Percentiles rank a stretch among this genome's conserved stretches.
These are phyloP conservation scores for Hypomecis atomaria DNA, from an alignment of 2,888 invertebrate genomes.

Conservation along the genomic window DNA sequence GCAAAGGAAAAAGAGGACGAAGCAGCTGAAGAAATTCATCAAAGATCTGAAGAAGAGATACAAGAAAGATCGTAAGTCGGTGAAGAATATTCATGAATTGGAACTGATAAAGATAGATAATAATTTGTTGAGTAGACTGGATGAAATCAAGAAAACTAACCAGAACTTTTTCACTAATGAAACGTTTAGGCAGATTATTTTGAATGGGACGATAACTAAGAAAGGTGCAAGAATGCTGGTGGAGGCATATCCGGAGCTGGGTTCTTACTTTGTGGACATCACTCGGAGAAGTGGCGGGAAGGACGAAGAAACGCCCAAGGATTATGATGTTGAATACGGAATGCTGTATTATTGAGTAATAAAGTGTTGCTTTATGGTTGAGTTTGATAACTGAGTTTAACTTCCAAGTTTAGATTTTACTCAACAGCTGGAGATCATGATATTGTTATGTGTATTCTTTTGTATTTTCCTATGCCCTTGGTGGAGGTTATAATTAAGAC, in stretches of 20 bases:
- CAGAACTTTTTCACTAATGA: constrained; percentile 57
- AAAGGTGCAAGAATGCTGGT: constrained; percentile 55
- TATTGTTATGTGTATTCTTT: too few species aligned
- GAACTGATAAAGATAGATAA: constrained; percentile 63
- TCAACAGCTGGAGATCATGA: too few species aligned
- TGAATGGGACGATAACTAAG: constrained; percentile 62
- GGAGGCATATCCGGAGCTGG: constrained; percentile 65
- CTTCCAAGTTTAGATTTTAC: too few species aligned
- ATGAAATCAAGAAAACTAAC: constrained; percentile 59
- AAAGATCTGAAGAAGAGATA: constrained; percentile 66
- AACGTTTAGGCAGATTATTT: constrained; percentile 66
- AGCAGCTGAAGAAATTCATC: constrained; percentile 67
- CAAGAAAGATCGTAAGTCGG: constrained; percentile 61
- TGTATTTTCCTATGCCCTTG: too few species aligned
- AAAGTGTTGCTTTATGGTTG: constrained; percentile 39
- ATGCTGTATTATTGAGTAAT: constrained; percentile 60
- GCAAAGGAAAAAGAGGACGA: constrained; percentile 64
- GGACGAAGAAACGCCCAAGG: constrained; percentile 22
- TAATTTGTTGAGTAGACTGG: constrained; percentile 50
- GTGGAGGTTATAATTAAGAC: too few species aligned
- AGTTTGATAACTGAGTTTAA: neutral
- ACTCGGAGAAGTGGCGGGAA: constrained; percentile 38
- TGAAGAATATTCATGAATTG: constrained; percentile 63
- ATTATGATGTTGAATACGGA: constrained; percentile 73
- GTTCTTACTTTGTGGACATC: constrained; percentile 39